Base-by-base conservation (phyloP, 2,888 invertebrate genomes). In the Schrankia costaestrigalis region DNA sequence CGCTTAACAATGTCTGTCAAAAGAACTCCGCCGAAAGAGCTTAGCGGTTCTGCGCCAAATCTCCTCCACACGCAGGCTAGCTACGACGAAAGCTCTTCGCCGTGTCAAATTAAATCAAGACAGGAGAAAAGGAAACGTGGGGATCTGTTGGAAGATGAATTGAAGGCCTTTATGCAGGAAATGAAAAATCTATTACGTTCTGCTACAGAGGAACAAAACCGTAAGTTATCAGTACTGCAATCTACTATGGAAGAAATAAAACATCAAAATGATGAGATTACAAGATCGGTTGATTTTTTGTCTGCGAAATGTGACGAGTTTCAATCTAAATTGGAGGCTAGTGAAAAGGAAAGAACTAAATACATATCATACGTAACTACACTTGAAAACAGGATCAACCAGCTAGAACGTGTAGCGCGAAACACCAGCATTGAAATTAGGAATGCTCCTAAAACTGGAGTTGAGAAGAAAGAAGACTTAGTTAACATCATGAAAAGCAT, bases 11-110 rank as follows among this genome's bases (percentile, higher is more conserved):
- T n/a, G n/a, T n/a, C n/a, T n/a, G n/a, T n/a, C n/a, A n/a, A n/a
- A n/a, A n/a, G n/a, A n/a, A 21, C 21, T 3, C 21, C 21, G n/a
- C 24, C 24, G 3, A 24, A 24, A 11, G 24, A 24, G 3, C 11
- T 24, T 12, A 24, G 24, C 11, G 24, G 24, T 12, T 24, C 24
- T 24, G 24, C 11, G 5, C 24, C 24, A n/a, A 21, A 21, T 21
- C 21, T 21, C 9, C 3, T 9, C 3, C 4, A 21, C 3, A 21
- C 9, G 3, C 21, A 21, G n/a, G n/a, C n/a, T n/a, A n/a, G n/a
- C n/a, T n/a, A n/a, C n/a, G n/a, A n/a, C n/a, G n/a, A n/a, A n/a
- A n/a, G n/a, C n/a, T n/a, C n/a, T n/a, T n/a, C n/a, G 21, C 9
- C 21, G 21, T n/a, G 21, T n/a, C 6, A 21, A 6, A 9, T 8